Base-by-base conservation (phyloP, 2,888 invertebrate species). In the Spodoptera exigua region DNA sequence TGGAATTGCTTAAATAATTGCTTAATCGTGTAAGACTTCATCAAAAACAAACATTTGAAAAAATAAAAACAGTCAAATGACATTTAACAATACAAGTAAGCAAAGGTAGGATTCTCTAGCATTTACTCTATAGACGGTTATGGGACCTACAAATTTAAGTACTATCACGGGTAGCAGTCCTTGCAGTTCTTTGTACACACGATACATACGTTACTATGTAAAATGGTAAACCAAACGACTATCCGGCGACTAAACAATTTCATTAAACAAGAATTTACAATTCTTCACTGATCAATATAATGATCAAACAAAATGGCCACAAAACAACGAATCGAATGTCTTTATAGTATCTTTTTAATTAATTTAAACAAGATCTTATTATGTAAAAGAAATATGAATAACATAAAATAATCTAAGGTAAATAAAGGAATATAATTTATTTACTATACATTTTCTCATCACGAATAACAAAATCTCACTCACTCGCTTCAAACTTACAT, bases 91-190 rank as follows among this genome's bases (percentile, higher is more conserved):
- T 49, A 62, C 62, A 67, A 53, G 47, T 65, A 78, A 78, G 76
- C 71, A 73, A 76, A 72, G 63, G 70, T 62, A 74, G 76, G 76
- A 81, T 70, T 72, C 61, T 82, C 88, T 87, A 89, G 88, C 86
- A 83, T 82, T 83, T 81, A 83, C 54, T 62, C 70, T 84, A 84
- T 79, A 81, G 79, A 83, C 79, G 74, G 76, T 79, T 77, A 58
- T 75, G 74, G 72, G 74, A 83, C 70, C 75, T 83, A 81, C 78
- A 78, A 82, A 73, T 78, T 85, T 92, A 90, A 90, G 91, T 91
- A 91, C 91, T 89, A 91, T 90, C 90, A 91, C 90, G 89, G 82
- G 86, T 83, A 82, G 82, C 90, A 90, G 90, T 90, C 86, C 72
- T 77, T 27, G 27, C 27, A 27, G 27, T 82, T 76, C 80, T 85